phyloP scores from a whole-genome alignment of 1,140 invertebrate genomes.

The Chionoecetes opilio region DNA sequence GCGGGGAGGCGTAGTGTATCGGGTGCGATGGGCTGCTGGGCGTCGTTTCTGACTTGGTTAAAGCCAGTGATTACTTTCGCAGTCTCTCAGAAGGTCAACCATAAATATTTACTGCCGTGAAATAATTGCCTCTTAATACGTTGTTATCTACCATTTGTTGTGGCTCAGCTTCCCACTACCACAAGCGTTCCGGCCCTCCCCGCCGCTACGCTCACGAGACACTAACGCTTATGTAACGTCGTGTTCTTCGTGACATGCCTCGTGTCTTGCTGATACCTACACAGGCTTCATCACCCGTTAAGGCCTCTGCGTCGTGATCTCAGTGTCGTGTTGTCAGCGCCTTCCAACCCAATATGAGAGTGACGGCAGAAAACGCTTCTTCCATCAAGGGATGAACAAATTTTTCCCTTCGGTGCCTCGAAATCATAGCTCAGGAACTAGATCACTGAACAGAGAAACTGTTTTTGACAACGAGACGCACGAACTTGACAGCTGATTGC shows the following conservation, averaged over 20 bases:
- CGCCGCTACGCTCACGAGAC: not conserved
- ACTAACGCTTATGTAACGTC: not conserved
- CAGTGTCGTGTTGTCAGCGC: not conserved
- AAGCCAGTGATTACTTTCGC: conserved; percentile 23
- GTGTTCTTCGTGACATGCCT: not conserved
- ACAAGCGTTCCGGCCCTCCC: not conserved
- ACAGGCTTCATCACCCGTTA: not conserved
- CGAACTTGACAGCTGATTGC: not conserved
- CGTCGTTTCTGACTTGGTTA: not conserved
- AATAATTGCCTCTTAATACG: not conserved
- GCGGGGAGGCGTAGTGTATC: not conserved
- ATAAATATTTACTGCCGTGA: not conserved
- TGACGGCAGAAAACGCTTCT: not conserved
- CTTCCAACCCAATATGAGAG: not conserved
- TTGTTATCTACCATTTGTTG: not conserved
- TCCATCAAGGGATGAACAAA: not conserved
- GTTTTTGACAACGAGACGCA: not conserved
- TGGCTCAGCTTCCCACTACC: not conserved
- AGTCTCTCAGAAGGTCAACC: not conserved
- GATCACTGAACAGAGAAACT: not conserved
- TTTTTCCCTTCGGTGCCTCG: not conserved
- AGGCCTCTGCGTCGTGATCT: not conserved
- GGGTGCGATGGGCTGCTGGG: not conserved
- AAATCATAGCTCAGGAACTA: not conserved
- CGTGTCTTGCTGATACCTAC: not conserved